Percentiles rank a stretch among this genome's conserved stretches.
phyloP scores from a whole-genome alignment of 2,888 invertebrate genomes.

The Athalia circularis region DNA sequence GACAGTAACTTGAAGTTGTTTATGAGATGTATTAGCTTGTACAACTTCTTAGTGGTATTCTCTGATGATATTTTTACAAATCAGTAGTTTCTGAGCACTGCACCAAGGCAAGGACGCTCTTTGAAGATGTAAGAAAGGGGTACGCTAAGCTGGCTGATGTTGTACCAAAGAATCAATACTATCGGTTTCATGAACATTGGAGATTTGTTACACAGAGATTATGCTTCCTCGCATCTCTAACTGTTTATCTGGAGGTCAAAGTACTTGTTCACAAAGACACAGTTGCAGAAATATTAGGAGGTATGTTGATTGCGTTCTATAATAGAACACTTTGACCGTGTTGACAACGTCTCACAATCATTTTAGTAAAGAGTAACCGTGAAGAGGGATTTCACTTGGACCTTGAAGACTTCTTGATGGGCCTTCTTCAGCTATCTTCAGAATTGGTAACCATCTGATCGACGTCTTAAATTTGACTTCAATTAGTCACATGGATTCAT shows the following conservation, averaged over 20 bases:
- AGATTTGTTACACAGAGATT: conserved; percentile 87
- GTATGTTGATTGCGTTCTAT: conserved; percentile 75
- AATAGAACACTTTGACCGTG: conserved; percentile 48
- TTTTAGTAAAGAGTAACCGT: conserved; percentile 81
- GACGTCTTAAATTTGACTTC: background rate
- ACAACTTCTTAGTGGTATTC: conserved; percentile 48
- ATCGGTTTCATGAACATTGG: conserved; percentile 93
- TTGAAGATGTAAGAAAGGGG: conserved; percentile 80
- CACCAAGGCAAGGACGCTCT: conserved; percentile 79
- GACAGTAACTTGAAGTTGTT: conserved; percentile 30
- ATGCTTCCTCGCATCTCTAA: conserved; percentile 85
- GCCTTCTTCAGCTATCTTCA: conserved; percentile 87
- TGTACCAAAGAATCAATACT: conserved; percentile 87
- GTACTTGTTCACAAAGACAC: conserved; percentile 84
- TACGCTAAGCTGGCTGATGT: conserved; percentile 80
- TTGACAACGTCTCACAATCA: conserved; percentile 48
- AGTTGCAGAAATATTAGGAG: conserved; percentile 85
- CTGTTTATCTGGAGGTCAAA: conserved; percentile 88
- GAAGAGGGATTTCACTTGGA: conserved; percentile 91
- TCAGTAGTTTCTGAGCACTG: conserved; percentile 80
- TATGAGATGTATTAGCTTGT: conserved; percentile 27
- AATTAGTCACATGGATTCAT: background rate
- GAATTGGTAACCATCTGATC: conserved; percentile 81
- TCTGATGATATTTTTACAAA: conserved; percentile 48
- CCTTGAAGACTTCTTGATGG: conserved; percentile 92